phyloP scores from a whole-genome alignment of 1,140 invertebrate species.

The Drosophila ficusphila region DNA sequence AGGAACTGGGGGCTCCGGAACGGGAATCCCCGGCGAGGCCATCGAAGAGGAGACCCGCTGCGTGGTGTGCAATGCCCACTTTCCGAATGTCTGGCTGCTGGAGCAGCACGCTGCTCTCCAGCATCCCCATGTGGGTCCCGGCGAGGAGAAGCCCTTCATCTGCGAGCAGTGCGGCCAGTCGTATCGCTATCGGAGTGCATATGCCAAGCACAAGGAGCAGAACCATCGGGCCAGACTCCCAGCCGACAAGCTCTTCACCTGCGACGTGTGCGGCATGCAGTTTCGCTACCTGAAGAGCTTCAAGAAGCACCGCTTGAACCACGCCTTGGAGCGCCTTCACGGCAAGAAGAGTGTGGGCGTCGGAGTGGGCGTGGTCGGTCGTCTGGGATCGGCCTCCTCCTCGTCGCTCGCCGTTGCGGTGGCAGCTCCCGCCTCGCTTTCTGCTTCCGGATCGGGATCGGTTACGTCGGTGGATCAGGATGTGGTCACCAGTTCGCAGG shows the following conservation, averaged over 20 bases:
- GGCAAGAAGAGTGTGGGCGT: conserved; percentile 85
- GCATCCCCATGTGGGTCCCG: conserved; percentile 87
- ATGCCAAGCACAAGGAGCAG: conserved; percentile 94
- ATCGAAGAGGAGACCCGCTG: conserved; percentile 85
- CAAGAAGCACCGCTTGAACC: conserved; percentile 94
- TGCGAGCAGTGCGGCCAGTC: conserved; percentile 96
- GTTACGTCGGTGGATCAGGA: conserved; percentile 84
- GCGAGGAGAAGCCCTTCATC: conserved; percentile 94
- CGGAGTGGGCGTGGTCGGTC: conserved; percentile 31
- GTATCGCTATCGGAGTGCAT: conserved; percentile 94
- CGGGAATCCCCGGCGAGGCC: conserved; percentile 41
- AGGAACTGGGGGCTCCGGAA: background rate
- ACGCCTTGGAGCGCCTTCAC: conserved; percentile 92
- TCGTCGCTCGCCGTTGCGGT: conserved; percentile 6
- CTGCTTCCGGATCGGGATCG: conserved; percentile 12
- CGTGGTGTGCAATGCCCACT: conserved; percentile 91
- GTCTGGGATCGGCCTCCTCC: background rate
- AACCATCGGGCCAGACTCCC: conserved; percentile 93
- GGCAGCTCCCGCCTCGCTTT: background rate
- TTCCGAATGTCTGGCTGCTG: conserved; percentile 92
- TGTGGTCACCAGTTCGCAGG: conserved; percentile 90
- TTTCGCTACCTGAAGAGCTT: conserved; percentile 95
- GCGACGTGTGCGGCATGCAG: conserved; percentile 95
- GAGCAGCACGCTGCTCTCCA: conserved; percentile 92
- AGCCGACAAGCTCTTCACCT: conserved; percentile 94